Conservation (phyloP, 2,113 vertebrate species). For the Grammomys dolichurus region DNA sequence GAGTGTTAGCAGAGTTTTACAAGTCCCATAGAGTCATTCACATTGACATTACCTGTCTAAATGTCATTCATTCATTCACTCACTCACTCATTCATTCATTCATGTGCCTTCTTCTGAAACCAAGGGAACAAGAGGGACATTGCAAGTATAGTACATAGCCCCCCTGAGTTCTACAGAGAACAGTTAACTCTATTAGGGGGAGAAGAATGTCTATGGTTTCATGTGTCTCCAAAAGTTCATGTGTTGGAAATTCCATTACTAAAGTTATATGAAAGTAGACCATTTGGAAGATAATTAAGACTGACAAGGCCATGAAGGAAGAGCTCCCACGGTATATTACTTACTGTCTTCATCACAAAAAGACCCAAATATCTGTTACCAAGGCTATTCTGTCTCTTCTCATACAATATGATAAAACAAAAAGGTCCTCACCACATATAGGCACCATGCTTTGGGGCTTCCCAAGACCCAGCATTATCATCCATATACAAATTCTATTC, state of each 20-base stretch:
- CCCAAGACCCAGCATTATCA: neutral
- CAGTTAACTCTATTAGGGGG: neutral
- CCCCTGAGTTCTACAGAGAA: neutral
- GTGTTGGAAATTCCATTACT: neutral
- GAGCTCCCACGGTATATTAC: neutral
- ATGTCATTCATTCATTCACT: neutral
- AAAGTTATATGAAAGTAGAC: neutral
- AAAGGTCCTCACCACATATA: neutral
- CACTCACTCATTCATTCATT: neutral
- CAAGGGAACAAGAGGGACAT: neutral
- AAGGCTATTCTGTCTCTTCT: neutral
- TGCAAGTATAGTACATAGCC: neutral
- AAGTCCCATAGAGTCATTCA: neutral
- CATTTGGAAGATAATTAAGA: neutral
- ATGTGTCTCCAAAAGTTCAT: neutral
- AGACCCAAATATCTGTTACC: neutral
- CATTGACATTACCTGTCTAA: neutral
- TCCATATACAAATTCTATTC: neutral
- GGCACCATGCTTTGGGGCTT: neutral
- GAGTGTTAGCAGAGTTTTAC: neutral
- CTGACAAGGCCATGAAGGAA: neutral
- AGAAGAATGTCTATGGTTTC: neutral
- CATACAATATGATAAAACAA: neutral
- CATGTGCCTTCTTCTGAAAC: neutral
- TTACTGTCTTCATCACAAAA: neutral